Evolutionary conservation across 2,888 invertebrate species (phyloP).

Genomic region (Archips xylosteana): DNA sequence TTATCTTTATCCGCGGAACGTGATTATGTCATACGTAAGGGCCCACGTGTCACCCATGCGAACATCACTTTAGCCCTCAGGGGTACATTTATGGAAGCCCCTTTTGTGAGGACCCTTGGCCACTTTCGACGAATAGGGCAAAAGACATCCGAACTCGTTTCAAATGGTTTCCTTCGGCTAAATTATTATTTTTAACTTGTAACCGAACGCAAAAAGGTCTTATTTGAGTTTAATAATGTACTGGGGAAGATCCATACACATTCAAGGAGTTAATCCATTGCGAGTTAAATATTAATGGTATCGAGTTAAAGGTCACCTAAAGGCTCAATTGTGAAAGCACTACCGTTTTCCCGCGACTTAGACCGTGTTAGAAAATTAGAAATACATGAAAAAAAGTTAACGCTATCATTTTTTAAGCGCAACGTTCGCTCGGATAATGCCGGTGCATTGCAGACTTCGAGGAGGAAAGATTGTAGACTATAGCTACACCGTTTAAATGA

Average conservation of each 20-base stretch:
- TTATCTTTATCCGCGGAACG: conserved; percentile 14
- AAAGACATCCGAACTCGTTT: conserved; percentile 31
- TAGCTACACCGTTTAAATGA: too few species aligned
- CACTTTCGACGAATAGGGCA: conserved; percentile 35
- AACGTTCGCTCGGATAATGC: too few species aligned
- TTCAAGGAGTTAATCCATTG: neutral
- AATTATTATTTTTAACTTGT: conserved; percentile 36
- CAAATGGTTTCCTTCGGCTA: conserved; percentile 20
- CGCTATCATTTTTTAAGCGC: too few species aligned
- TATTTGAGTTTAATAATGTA: neutral
- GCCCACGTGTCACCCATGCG: conserved; percentile 28
- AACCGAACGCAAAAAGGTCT: neutral
- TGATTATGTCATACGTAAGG: conserved; percentile 34
- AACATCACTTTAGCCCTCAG: conserved; percentile 25
- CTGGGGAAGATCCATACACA: neutral
- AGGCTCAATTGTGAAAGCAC: too few species aligned
- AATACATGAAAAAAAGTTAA: too few species aligned
- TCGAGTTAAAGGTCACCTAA: too few species aligned
- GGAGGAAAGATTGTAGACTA: too few species aligned
- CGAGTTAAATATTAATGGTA: too few species aligned
- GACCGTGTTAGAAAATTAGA: too few species aligned
- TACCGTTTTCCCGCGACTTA: too few species aligned
- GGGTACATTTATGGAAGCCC: conserved; percentile 15
- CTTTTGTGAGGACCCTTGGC: conserved; percentile 26
- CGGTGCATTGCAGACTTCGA: too few species aligned